Base-by-base conservation (phyloP, 1,140 invertebrate genomes). In the Temnothorax nylanderi region DNA sequence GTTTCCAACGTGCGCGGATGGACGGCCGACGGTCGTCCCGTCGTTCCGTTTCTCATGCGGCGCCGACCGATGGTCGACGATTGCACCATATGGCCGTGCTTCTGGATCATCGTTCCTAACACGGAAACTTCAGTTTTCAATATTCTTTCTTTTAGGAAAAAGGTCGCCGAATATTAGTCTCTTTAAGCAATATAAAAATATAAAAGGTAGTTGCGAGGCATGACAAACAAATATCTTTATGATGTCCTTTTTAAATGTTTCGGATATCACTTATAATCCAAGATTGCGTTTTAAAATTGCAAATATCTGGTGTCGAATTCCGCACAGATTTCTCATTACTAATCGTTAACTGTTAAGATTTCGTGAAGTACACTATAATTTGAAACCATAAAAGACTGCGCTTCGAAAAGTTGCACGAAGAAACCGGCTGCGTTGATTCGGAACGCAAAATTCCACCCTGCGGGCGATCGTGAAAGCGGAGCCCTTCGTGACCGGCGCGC, bases 1-100 rank as follows among this genome's bases (percentile, higher is more conserved):
- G 85, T 87, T 89, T 90, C 86, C 85, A 89, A 92, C 88, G 72
- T 74, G 88, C 32, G 76, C 72, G 34, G 58, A 44, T 47, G 47
- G 56, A 49, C 44, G 34, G 16, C 16, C 32, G 26, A 37, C 41
- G 65, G 60, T 34, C 80, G 54, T 18, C 26, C 16, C 37, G 11
- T 37, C 44, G 58, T 41, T 34, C 69, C 88, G 65, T 89, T 87
- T 89, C 89, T 90, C 88, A 56, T 87, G 85, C 71, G 62, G 51
- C 69, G 47, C 67, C 75, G 78, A n/a, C 32, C 49, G 32, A 81
- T 82, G 37, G 78, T 16, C 65, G 6, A 69, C 47, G 21, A 64
- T 58, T 18, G 67, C 37, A 44, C 49, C 65, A 49, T 72, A 69
- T 54, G 77, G 21, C 26, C 58, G 16, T 51, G 21, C 37, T 76